Evolutionary conservation across 2,797 vertebrate species (phyloP), one percentile per base, ranked within the genome.

Genomic region (Leptoclinus maculatus): DNA sequence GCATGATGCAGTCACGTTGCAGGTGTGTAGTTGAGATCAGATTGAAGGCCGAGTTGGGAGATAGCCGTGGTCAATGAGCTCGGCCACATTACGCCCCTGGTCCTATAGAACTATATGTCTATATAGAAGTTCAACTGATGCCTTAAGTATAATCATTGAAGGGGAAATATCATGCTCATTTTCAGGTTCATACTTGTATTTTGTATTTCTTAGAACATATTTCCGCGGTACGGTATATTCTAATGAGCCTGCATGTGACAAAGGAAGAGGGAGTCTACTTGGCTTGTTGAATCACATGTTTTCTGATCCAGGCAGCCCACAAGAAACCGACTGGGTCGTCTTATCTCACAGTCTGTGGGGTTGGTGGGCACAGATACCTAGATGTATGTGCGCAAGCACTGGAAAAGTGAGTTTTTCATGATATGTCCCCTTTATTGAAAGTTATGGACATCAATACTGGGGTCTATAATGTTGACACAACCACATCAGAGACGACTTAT

Each of bases 401-500:
- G 29, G 23, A 32, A 7, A 9, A 57, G 27, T 27, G n/a, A n/a
- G 19, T 38, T 62, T 9, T 2, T 38, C 58, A 14, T 23, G 0
- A 23, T 23, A 2, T 8, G 34, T 39, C 58, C 34, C 58, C 34
- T 23, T 25, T 27, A 32, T 38, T 63, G 23, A 84, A 76, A 72
- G 62, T 23, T 71, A 13, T 14, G 13, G 6, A 4, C 43, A 19
- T 27, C 39, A 67, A 13, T 71, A 51, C 27, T 32, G 1, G 39
- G 36, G 23, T 56, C 39, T 38, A 9, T 34, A 53, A 36, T 47
- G 36, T 60, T 66, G 53, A 74, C 23, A 57, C 60, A 74, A 65
- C 13, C 16, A 9, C 53, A 57, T 71, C 58, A 58, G 29, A 64
- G 57, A 64, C 23, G 51, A 13, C 59, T 36, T 77, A 66, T 66